Conservation (phyloP, 2,888 invertebrate species). For the Patella pellucida region DNA sequence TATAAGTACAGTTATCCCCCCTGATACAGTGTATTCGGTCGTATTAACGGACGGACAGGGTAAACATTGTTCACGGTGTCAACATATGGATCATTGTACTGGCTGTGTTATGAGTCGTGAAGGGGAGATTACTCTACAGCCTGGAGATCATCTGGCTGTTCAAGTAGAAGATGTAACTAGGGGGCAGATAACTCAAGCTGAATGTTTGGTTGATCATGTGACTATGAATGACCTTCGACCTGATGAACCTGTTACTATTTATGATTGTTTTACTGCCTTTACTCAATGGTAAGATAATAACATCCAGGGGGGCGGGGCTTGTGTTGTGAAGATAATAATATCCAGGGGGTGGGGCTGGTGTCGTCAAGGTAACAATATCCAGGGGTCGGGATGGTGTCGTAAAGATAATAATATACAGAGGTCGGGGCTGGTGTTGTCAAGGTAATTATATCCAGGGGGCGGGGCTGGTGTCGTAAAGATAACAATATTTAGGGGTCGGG, state of each 20-base stretch:
- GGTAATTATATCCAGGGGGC: no score
- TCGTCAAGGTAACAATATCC: no score
- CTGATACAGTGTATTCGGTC: conserved; percentile 73
- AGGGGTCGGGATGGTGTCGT: no score
- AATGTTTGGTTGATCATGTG: conserved; percentile 70
- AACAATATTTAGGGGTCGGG: no score
- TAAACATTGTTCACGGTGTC: conserved; percentile 76
- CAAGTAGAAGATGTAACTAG: conserved; percentile 72
- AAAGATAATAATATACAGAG: no score
- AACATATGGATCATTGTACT: conserved; percentile 75
- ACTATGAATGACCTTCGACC: conserved; percentile 73
- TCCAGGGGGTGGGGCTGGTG: no score
- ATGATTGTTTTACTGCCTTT: conserved; percentile 78
- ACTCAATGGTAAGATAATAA: conserved; percentile 71
- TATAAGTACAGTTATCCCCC: conserved; percentile 73
- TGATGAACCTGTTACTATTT: conserved; percentile 75
- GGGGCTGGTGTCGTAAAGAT: conserved; percentile 1
- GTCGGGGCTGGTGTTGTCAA: no score
- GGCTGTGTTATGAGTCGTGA: conserved; percentile 74
- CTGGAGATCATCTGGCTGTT: conserved; percentile 74
- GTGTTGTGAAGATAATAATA: no score
- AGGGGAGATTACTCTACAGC: conserved; percentile 73
- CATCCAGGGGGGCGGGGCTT: no score
- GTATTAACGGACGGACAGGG: conserved; percentile 77
- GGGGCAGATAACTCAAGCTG: conserved; percentile 63